phyloP scores from a whole-genome alignment of 2,113 vertebrate genomes.

The Pelecanus crispus region DNA sequence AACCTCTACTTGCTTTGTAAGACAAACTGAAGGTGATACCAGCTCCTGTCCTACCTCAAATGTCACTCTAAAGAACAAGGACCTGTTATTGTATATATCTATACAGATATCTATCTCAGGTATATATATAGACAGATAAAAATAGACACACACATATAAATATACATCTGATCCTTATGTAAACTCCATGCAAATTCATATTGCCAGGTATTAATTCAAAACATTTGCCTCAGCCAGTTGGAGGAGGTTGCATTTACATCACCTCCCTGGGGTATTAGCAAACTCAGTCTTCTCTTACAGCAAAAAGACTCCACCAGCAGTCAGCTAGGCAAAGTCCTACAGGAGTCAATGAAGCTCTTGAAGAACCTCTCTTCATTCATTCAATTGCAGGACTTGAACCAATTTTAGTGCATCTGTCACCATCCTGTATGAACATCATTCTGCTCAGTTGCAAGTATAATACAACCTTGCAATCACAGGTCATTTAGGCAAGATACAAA shows the following conservation, averaged over 20 bases:
- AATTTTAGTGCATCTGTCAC: constrained; percentile 57
- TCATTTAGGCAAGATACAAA: constrained; percentile 37
- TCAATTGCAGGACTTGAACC: constrained; percentile 20
- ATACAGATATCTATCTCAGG: background rate
- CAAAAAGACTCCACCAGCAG: background rate
- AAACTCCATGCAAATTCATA: background rate
- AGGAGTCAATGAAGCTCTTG: constrained; percentile 22
- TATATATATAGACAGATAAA: background rate
- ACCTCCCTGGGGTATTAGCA: background rate
- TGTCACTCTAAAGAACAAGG: background rate
- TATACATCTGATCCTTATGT: background rate
- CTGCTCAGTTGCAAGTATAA: constrained; percentile 36
- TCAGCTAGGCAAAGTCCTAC: background rate
- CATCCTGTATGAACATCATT: constrained; percentile 11
- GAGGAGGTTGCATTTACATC: background rate
- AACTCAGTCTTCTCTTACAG: background rate
- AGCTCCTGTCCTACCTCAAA: background rate
- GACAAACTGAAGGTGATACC: background rate
- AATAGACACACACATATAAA: background rate
- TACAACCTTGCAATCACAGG: constrained; percentile 57
- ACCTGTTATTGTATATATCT: background rate
- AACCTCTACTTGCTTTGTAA: background rate
- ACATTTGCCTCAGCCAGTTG: background rate
- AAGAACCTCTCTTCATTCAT: constrained; percentile 55
- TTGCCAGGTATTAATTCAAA: background rate